Evolutionary conservation across 2,888 invertebrate species (phyloP), one percentile per base, ranked within the genome.

Genomic region (Melipona beecheii): DNA sequence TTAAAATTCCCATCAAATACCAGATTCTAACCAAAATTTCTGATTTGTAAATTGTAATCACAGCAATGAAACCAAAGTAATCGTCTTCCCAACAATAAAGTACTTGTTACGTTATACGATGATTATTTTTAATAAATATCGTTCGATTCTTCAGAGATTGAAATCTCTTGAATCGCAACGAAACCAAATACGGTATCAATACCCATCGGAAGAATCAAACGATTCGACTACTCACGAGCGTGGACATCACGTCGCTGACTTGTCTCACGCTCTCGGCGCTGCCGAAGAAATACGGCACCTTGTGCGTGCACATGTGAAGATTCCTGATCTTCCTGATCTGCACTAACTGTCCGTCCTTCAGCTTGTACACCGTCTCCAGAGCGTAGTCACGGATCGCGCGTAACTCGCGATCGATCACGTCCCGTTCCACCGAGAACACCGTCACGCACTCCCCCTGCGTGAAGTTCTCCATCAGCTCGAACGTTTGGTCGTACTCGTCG

Each of bases 361-460:
- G 62, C 9, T 80, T 81, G 49, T 87, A 89, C 21, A 77, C 71
- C 13, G 86, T 81, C 24, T 58, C 69, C 24, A 88, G 31, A 0
- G 31, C 36, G 50, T 82, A 88, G 13, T 4, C 36, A 0, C 81
- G 79, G 13, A 60, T 64, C 4, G 5, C 19, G 21, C 56, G 43
- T 13, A 72, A 13, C 1, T 24, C n/a, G 11, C 52, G 64, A 4
- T 21, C 68, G 0, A 78, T 6, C 1, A n/a, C 19, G 15, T 70
- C 79, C 3, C 80, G 83, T 4, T 85, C 78, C 21, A 92, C 68
- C 17, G 81, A 80, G 62, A 87, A 91, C 4, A 82, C 80, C 17
- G 90, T 88, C 27, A 77, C 83, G 76, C 92, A 92, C 66, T 91
- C 84, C 0, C 92, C 92, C 49, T 89, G 90, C 0, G 89, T 84